These are phyloP conservation scores for Hydraecia micacea DNA, from an alignment of 2,888 invertebrate species.

Conservation along the genomic window DNA sequence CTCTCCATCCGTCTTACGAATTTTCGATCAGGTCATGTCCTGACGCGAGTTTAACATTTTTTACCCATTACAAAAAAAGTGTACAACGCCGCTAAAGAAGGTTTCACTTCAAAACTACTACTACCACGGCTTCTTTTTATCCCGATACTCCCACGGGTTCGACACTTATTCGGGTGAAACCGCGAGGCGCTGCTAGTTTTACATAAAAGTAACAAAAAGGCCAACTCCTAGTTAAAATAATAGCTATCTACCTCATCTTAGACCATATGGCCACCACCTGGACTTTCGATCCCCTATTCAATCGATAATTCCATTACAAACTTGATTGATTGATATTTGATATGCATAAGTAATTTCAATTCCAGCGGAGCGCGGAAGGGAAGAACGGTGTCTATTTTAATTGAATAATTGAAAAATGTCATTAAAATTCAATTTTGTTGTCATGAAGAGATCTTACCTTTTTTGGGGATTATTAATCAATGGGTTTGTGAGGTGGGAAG, in stretches of 20 bases:
- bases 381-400: conserved; percentile 52
- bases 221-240: neutral
- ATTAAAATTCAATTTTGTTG: conserved; percentile 68
- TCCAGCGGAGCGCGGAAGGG: conserved; percentile 33
- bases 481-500: conserved; percentile 1
- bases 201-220: neutral
- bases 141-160: too few relatives aligned
- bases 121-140: too few relatives aligned
- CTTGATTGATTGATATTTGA: conserved; percentile 59
- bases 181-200: too few relatives aligned
- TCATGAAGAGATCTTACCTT: conserved; percentile 37
- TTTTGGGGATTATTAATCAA: conserved; percentile 44
- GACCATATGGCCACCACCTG: conserved; percentile 45
- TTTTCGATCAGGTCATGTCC: too few relatives aligned
- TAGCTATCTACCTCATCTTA: neutral
- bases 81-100: too few relatives aligned
- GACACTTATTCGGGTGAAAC: too few relatives aligned
- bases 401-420: conserved; percentile 61
- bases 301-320: conserved; percentile 36
- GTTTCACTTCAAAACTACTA: too few relatives aligned
- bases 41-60: too few relatives aligned
- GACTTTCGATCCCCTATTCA: neutral
- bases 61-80: too few relatives aligned
- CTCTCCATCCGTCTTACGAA: too few relatives aligned
- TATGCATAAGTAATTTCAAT: conserved; percentile 49